Evolutionary conservation across 2,888 invertebrate genomes (phyloP).

Genomic region (Sialis fuliginosa): DNA sequence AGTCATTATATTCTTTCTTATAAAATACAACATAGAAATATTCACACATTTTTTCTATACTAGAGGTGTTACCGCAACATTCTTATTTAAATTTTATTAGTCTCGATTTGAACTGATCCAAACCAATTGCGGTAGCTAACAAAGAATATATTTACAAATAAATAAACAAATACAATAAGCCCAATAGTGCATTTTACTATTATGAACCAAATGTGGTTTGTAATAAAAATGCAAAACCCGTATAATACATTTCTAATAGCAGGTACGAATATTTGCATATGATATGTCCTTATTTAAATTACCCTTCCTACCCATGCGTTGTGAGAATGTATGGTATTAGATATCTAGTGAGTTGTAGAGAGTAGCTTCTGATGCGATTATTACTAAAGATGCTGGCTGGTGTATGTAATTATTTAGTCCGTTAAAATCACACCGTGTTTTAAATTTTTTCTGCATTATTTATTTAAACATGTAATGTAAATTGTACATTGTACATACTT

Average conservation of each 20-base stretch:
- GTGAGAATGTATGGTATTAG: too few species aligned
- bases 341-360: too few species aligned
- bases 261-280: background rate
- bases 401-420: too few species aligned
- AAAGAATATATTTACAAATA: slow-evolving; percentile 3
- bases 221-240: background rate
- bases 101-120: background rate
- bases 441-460: too few species aligned
- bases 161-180: slow-evolving; percentile 2
- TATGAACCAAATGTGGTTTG: slow-evolving; percentile 1
- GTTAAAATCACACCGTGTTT: too few species aligned
- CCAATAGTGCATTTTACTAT: slow-evolving; percentile 1
- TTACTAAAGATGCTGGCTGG: background rate
- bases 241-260: background rate
- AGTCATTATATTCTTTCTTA: too few species aligned
- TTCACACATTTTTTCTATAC: too few species aligned
- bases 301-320: too few species aligned
- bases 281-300: background rate
- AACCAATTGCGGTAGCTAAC: background rate
- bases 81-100: background rate
- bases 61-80: background rate
- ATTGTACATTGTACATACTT: too few species aligned
- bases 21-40: too few species aligned
- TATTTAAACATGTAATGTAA: too few species aligned
- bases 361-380: background rate